Evolutionary conservation across 2,113 vertebrate species (phyloP).

Genomic region (Saiga tatarica): DNA sequence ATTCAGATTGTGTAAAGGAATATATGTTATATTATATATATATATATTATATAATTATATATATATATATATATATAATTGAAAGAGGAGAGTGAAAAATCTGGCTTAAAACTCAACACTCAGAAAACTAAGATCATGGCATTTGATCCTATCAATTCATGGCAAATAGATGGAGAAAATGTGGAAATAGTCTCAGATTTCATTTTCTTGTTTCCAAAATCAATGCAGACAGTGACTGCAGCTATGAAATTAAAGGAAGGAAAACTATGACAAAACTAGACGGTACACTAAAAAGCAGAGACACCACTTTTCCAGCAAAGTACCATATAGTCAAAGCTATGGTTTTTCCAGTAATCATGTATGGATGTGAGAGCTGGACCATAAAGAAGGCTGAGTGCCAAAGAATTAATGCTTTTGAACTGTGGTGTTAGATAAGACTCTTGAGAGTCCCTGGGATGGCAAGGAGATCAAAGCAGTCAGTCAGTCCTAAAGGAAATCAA

Average conservation of each 20-base stretch:
- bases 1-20: neutral
- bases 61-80: neutral
- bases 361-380: neutral
- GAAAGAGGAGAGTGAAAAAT: neutral
- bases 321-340: rapidly evolving
- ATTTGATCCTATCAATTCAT: neutral
- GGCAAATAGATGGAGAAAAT: neutral
- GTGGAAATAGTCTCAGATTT: neutral
- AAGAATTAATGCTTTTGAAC: neutral
- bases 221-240: neutral
- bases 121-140: neutral
- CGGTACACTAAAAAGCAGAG: neutral
- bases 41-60: neutral
- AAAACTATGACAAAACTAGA: neutral
- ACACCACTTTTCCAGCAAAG: neutral
- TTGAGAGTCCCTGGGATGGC: neutral
- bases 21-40: no score
- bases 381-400: neutral
- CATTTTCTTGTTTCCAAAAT: neutral
- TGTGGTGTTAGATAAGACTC: neutral
- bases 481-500: neutral
- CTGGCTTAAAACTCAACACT: neutral
- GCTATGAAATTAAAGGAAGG: neutral
- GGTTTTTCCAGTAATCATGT: neutral
- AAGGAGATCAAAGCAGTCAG: neutral